A percentile compares a stretch with the other conserved stretches of the same genome.
Conservation (phyloP, 2,797 vertebrate genomes). For the Poecilia picta region DNA sequence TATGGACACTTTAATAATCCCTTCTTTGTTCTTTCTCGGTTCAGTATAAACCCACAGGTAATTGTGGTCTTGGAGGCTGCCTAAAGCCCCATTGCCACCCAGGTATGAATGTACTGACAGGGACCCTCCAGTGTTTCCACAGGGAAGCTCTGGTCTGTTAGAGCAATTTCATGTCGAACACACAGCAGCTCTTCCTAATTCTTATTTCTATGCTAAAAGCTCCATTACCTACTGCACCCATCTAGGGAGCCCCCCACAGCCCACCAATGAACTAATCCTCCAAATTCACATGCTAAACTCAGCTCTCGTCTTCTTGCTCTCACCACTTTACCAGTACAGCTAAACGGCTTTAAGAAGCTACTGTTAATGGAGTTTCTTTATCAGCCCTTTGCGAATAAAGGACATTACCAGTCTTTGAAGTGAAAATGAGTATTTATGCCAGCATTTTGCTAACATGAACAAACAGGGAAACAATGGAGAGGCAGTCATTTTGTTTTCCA, state of each 20-base stretch:
- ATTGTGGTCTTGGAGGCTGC: constrained; percentile 5
- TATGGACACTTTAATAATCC: not conserved
- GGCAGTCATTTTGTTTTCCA: not conserved
- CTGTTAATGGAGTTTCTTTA: constrained; percentile 30
- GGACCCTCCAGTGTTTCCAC: constrained; percentile 26
- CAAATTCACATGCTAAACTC: constrained; percentile 10
- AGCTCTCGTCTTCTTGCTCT: constrained; percentile 16
- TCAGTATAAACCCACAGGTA: constrained; percentile 21
- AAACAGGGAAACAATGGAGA: not conserved
- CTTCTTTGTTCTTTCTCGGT: not conserved
- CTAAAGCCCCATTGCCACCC: constrained; percentile 17
- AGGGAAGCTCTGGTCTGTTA: constrained; percentile 44
- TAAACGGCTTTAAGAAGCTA: constrained; percentile 30
- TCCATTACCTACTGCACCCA: constrained; percentile 56
- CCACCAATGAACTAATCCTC: not conserved
- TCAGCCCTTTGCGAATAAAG: constrained; percentile 27
- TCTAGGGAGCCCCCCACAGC: constrained; percentile 37
- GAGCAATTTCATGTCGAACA: constrained; percentile 45
- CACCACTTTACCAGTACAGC: constrained; percentile 4
- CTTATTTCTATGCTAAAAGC: constrained; percentile 75
- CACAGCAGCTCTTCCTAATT: constrained; percentile 25
- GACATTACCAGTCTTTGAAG: not conserved
- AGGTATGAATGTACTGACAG: constrained; percentile 31
- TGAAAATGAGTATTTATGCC: not conserved
- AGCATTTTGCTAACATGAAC: not conserved